phyloP scores from a whole-genome alignment of 2,797 vertebrate genomes.

The Leptatherina wallacei region DNA sequence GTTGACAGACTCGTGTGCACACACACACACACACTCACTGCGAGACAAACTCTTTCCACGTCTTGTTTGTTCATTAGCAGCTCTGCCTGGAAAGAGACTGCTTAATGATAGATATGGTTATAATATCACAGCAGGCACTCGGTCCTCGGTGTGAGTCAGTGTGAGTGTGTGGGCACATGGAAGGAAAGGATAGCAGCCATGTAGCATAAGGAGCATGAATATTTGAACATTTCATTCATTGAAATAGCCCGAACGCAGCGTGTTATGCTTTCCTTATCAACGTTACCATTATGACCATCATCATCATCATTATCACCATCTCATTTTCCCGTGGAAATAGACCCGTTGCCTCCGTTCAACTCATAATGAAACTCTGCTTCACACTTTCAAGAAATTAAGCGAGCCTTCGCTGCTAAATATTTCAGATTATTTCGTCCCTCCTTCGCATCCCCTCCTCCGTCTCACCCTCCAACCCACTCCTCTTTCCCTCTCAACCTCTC shows the following conservation, averaged over 20 bases:
- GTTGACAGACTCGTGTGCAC: constrained; percentile 15
- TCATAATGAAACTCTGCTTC: constrained; percentile 53
- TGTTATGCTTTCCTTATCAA: constrained; percentile 41
- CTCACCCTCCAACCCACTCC: constrained; percentile 21
- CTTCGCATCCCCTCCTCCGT: constrained; percentile 19
- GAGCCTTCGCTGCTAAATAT: constrained; percentile 47
- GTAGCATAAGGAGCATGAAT: constrained; percentile 57
- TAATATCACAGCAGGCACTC: constrained; percentile 50
- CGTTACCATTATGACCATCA: constrained; percentile 30
- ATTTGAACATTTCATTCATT: constrained; percentile 54
- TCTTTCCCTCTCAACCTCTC: constrained; percentile 29
- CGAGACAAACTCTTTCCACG: constrained; percentile 27
- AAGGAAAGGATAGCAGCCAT: constrained; percentile 19
- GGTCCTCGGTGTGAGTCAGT: constrained; percentile 9
- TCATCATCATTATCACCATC: constrained; percentile 48
- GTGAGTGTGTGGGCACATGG: constrained; percentile 15
- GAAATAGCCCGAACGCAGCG: constrained; percentile 42
- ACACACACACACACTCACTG: background rate
- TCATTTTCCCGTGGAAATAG: constrained; percentile 32
- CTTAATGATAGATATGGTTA: constrained; percentile 50
- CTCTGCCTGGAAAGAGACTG: constrained; percentile 45
- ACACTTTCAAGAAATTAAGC: constrained; percentile 42
- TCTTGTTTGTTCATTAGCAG: constrained; percentile 34
- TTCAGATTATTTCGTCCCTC: constrained; percentile 50
- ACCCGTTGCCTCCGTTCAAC: constrained; percentile 36